Conservation (phyloP, 2,888 invertebrate genomes). For the Dolichomitus sp. region DNA sequence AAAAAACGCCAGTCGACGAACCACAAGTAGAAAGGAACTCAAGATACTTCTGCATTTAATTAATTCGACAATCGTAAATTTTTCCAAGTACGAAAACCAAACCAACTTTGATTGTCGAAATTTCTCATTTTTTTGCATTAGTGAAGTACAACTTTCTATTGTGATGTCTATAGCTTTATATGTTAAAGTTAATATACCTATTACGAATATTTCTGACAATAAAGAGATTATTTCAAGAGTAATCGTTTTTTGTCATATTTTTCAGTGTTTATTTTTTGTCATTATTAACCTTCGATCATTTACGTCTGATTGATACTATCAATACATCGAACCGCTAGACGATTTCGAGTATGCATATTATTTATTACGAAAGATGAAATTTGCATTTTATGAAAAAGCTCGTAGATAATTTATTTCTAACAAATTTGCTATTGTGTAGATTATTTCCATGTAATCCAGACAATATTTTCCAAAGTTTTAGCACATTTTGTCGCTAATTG, state of each 20-base stretch:
- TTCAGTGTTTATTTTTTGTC: background rate
- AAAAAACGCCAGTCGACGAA: conserved; percentile 10
- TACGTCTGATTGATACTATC: too few species aligned
- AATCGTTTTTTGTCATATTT: background rate
- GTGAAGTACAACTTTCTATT: conserved; percentile 56
- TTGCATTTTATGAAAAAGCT: too few species aligned
- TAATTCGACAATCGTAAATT: conserved; percentile 1
- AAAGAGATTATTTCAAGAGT: conserved; percentile 54
- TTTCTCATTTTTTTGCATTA: conserved; percentile 6
- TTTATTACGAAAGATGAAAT: too few species aligned
- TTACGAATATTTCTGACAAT: conserved; percentile 54
- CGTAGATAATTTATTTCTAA: too few species aligned
- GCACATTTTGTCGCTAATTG: too few species aligned
- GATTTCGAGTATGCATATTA: too few species aligned
- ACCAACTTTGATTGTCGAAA: conserved; percentile 9
- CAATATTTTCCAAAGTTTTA: too few species aligned
- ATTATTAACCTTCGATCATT: background rate
- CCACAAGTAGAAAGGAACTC: conserved; percentile 17
- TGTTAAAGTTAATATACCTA: conserved; percentile 21
- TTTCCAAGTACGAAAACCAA: background rate
- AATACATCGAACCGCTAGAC: too few species aligned
- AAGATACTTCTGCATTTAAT: conserved; percentile 60
- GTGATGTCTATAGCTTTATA: conserved; percentile 49
- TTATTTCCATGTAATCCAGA: too few species aligned
- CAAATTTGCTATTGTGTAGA: too few species aligned